A percentile compares a stretch with the other conserved stretches of the same genome.
phyloP scores from a whole-genome alignment of 2,113 vertebrate genomes.

The Rostratula benghalensis region DNA sequence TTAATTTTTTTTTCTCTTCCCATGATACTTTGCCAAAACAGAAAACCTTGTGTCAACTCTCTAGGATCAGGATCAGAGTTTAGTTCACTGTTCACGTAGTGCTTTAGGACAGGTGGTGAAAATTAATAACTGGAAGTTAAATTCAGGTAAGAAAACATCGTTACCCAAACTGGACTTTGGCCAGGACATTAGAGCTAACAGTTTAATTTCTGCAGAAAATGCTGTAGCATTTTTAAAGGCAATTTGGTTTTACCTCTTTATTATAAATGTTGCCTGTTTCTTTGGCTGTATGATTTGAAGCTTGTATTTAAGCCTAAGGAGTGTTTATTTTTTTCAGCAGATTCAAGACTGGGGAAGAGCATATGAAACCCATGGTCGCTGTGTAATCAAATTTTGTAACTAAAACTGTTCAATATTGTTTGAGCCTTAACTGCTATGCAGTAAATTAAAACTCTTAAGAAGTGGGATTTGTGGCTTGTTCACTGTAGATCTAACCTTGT shows the following conservation, averaged over 20 bases:
- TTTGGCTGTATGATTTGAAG: background rate
- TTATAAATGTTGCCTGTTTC: slow-evolving; percentile 10
- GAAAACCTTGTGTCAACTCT: background rate
- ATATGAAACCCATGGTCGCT: background rate
- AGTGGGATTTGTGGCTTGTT: background rate
- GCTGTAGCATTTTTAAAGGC: background rate
- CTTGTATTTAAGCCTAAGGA: background rate
- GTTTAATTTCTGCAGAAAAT: slow-evolving; percentile 10
- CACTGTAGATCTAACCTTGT: background rate
- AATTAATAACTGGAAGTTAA: background rate
- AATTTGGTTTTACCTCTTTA: slow-evolving; percentile 38
- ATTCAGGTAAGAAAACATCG: background rate
- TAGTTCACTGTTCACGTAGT: background rate
- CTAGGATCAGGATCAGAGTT: background rate
- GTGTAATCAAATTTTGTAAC: background rate
- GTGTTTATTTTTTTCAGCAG: background rate
- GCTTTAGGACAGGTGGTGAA: background rate
- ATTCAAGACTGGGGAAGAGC: background rate
- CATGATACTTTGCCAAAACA: background rate
- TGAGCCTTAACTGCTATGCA: background rate
- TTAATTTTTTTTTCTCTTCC: background rate
- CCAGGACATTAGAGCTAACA: background rate
- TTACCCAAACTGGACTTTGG: slow-evolving; percentile 2
- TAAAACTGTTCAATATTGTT: slow-evolving; percentile 1
- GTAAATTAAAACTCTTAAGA: background rate